Evolutionary conservation across 1,140 invertebrate species (phyloP), one percentile per base, ranked within the genome.

Genomic region (Nasonia giraulti): DNA sequence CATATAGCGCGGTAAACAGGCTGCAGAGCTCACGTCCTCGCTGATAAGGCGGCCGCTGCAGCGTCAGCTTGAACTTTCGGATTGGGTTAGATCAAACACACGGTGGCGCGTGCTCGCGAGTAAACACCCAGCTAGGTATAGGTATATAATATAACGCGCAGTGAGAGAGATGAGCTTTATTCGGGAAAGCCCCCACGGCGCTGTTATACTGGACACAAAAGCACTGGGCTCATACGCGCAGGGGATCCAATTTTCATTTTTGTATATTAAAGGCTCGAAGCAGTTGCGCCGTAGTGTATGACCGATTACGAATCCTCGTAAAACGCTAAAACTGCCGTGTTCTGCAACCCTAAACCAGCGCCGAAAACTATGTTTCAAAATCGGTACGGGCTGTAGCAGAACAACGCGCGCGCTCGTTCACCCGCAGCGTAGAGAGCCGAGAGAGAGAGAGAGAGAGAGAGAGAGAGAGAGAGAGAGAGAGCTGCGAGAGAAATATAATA

Each of bases 61-160:
- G 40, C 71, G 71, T 83, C 81, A 83, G 73, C 81, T 83, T 37
- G 20, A 83, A 83, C 73, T 75, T 76, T 83, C 50, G 47, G 81
- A 76, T 83, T 83, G 81, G 81, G 6, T 76, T 83, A 31, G 73
- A 83, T 75, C 55, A 44, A 83, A 76, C 37, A 40, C 23, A 27
- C 10, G 20, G 33, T n/a, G 27, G 27, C 69, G 69, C 23, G 69
- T 37, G 73, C 73, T 33, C 37, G 11, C 73, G 73, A 40, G 73
- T 71, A 71, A 71, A 71, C 68, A 31, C 20, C 2, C 17, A 7
- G 17, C 14, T 62, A 62, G n/a, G n/a, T 62, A 62, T 62, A 62
- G 55, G 17, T 20, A 62, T n/a, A 62, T 3, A 20, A 11, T 11
- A 50, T 14, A 14, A 27, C 27, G 27, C 27, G 27, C 55, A 20